These are phyloP conservation scores for Ectemnius cavifrons DNA, from an alignment of 2,888 invertebrate genomes.

Conservation along the genomic window DNA sequence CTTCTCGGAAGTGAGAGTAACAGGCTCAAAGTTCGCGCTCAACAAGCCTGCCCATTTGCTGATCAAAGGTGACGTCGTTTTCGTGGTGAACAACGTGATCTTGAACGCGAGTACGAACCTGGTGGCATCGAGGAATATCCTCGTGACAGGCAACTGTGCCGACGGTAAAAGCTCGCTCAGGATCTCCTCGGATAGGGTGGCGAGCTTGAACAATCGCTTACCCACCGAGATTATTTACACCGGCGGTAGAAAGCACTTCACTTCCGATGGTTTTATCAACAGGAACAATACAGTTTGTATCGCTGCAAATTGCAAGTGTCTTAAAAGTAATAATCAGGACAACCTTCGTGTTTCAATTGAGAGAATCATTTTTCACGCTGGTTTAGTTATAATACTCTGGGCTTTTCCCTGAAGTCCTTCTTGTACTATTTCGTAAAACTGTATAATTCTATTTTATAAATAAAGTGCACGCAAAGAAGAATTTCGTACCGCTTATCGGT, in stretches of 20 bases:
- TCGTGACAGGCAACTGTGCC: constrained; percentile 63
- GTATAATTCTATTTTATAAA: too few relatives aligned
- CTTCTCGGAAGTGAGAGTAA: constrained; percentile 60
- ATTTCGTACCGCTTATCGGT: too few relatives aligned
- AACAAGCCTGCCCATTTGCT: constrained; percentile 58
- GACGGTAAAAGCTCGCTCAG: constrained; percentile 68
- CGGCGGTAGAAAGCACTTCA: constrained; percentile 22
- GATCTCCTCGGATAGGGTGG: constrained; percentile 57
- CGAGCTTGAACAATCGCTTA: constrained; percentile 61
- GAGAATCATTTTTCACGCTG: too few relatives aligned
- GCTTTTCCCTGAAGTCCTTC: too few relatives aligned
- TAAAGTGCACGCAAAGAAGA: too few relatives aligned
- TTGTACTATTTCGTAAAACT: too few relatives aligned
- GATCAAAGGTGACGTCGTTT: constrained; percentile 54
- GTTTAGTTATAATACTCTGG: too few relatives aligned
- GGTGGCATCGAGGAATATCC: constrained; percentile 49
- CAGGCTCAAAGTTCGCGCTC: constrained; percentile 61
- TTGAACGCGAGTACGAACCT: constrained; percentile 65
- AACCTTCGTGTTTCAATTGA: too few relatives aligned
- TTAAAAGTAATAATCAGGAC: constrained; percentile 48
- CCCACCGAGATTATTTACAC: constrained; percentile 68
- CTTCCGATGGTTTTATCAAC: constrained; percentile 33
- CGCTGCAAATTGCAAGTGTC: constrained; percentile 68
- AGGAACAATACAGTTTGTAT: constrained; percentile 68
- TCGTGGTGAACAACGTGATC: constrained; percentile 61